phyloP scores from a whole-genome alignment of 2,113 vertebrate species.

The Echinops telfairi region DNA sequence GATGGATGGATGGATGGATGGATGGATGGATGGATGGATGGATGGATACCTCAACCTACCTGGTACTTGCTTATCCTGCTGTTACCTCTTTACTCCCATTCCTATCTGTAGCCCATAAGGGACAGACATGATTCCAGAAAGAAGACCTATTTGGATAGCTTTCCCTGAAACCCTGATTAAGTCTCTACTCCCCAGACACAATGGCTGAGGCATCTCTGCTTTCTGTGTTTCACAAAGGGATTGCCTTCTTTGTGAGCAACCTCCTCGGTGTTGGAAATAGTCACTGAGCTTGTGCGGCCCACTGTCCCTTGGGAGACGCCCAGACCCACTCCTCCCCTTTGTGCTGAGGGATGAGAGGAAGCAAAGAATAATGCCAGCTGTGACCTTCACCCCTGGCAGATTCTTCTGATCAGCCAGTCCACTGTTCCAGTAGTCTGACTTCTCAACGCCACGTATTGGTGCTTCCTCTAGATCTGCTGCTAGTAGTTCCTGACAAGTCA shows the following conservation, averaged over 20 bases:
- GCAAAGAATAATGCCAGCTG: neutral
- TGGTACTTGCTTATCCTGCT: neutral
- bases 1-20: too few relatives aligned
- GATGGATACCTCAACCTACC: neutral
- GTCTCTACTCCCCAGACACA: neutral
- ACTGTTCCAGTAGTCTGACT: neutral
- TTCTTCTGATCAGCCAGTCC: neutral
- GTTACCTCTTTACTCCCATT: neutral
- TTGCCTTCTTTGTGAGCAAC: neutral
- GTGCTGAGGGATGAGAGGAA: rapidly evolving
- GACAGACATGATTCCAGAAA: neutral
- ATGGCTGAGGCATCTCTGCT: neutral
- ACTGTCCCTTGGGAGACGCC: neutral
- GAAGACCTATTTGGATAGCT: neutral
- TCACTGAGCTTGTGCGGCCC: too few relatives aligned
- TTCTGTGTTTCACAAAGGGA: too few relatives aligned
- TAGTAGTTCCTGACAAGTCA: neutral
- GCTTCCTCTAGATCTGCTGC: neutral
- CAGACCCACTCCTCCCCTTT: neutral
- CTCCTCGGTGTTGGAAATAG: neutral
- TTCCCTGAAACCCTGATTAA: too few relatives aligned
- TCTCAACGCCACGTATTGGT: neutral
- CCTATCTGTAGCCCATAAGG: neutral
- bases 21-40: neutral
- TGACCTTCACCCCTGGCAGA: neutral